phyloP scores from a whole-genome alignment of 1,140 invertebrate species.

The Eulimnadia texana region DNA sequence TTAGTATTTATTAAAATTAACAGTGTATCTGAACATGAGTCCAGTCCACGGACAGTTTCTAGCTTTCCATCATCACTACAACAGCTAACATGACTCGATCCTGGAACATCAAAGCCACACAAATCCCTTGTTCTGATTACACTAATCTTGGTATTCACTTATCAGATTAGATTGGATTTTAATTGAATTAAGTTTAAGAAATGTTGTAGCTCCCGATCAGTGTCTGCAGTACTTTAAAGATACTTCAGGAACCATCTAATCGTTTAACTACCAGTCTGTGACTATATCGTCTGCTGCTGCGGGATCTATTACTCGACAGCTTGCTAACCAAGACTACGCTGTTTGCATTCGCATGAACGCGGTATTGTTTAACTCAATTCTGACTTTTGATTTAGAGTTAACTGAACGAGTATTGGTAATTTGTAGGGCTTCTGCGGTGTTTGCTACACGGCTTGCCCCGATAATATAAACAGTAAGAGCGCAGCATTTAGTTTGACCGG shows the following conservation, averaged over 20 bases:
- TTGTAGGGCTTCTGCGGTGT: conserved; percentile 9
- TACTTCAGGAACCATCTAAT: conserved; percentile 45
- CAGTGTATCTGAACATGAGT: background rate
- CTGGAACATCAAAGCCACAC: conserved; percentile 11
- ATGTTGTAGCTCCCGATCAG: conserved; percentile 3
- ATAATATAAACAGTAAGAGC: background rate
- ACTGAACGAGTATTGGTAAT: background rate
- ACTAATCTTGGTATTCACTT: background rate
- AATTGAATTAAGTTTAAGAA: background rate
- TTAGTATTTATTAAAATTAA: background rate
- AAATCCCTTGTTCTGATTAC: conserved; percentile 5
- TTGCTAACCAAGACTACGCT: conserved; percentile 13
- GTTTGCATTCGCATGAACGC: conserved; percentile 9
- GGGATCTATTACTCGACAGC: background rate
- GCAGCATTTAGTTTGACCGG: background rate
- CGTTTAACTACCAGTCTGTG: conserved; percentile 51
- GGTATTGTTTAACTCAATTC: background rate
- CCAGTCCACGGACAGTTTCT: background rate
- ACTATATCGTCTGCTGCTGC: conserved; percentile 21
- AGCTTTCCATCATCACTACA: background rate
- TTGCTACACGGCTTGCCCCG: conserved; percentile 10
- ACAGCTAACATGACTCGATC: background rate
- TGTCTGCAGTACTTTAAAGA: conserved; percentile 62
- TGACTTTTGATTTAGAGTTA: background rate
- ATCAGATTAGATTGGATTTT: too few species aligned